Base-by-base conservation (phyloP, 53 echinoderm and acorn worm species). In the Paelopatides confundens region DNA sequence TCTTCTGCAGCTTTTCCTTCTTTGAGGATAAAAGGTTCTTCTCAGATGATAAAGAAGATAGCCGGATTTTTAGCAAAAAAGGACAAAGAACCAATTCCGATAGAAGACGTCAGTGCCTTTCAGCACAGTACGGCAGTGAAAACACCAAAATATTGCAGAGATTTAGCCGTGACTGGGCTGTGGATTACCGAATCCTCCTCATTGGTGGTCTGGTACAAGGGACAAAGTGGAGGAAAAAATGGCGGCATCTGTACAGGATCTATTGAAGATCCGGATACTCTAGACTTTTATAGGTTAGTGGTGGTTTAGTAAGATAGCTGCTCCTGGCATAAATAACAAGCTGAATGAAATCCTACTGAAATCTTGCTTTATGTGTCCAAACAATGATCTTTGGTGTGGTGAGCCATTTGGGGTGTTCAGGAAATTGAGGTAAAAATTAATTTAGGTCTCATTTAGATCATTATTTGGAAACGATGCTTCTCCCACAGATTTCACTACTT, bases 201-300 rank as follows among this genome's bases (percentile, higher is more conserved):
- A 3, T 90, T 88, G 8, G 35, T 93, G 52, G 82, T 96, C 31
- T 96, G 96, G 93, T 96, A 93, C 85, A 63, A 71, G 81, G 84
- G 65, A 21, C 82, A 37, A 11, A 46, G 49, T 1, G 54, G 50
- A 7, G 74, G 52, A 33, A 69, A 74, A 62, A 65, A 93, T 63
- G 93, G 96, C 3, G 96, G 96, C 15, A 88, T 96, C 5, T 92
- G 91, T 62, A 87, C 90, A 34, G 18, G 93, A 0, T 91, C 93
- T 82, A 65, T 93, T 23, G 83, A 35, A 14, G 78, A 68, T 37
- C 91, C 88, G 33, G 74, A 88, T 26, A n/a, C n/a, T n/a, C 65
- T 77, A 17, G 82, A 88, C 18, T 90, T 66, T 86, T 88, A 93
- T 82, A 91, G 90, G 93, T 93, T 62, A 93, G 68, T 68, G 32